A percentile compares a stretch with the other conserved stretches of the same genome.
phyloP scores from a whole-genome alignment of 2,888 invertebrate species.

The Meandrusa payeni region DNA sequence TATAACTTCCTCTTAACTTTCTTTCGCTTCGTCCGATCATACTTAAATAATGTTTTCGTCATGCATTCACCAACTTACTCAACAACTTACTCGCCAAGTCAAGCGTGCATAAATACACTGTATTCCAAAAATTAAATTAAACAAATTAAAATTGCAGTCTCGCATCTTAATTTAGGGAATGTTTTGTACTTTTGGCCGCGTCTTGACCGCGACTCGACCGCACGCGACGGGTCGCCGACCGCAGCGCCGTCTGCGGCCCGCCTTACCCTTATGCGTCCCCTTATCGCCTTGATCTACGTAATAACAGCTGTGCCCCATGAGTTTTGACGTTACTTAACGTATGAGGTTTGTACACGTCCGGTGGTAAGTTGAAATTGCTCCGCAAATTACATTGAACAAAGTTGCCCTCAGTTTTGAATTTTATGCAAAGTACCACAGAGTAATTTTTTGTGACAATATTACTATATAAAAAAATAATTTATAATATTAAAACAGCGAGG shows the following conservation, averaged over 20 bases:
- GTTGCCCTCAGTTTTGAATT: background rate
- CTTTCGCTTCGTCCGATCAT: no score
- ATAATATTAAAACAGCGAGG: no score
- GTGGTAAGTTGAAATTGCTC: background rate
- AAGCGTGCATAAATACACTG: no score
- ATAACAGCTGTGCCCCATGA: slow-evolving; percentile 22
- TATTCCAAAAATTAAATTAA: no score
- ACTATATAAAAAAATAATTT: no score
- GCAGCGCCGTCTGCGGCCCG: slow-evolving; percentile 30
- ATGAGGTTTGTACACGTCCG: slow-evolving; percentile 24
- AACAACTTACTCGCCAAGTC: no score
- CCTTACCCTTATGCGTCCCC: slow-evolving; percentile 6
- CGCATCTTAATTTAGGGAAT: slow-evolving; percentile 5
- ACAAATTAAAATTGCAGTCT: no score
- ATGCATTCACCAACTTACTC: no score
- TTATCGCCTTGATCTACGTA: slow-evolving; percentile 27
- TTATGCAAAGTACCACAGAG: no score
- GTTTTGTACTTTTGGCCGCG: slow-evolving; percentile 35
- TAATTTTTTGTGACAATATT: no score
- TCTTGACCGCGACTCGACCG: slow-evolving; percentile 49
- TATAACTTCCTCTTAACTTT: no score
- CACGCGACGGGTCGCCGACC: slow-evolving; percentile 58
- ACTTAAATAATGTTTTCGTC: no score
- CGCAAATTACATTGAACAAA: slow-evolving; percentile 6
- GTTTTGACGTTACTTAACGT: slow-evolving; percentile 30